These are phyloP conservation scores for Salticus scenicus DNA, from an alignment of 2,888 invertebrate species.

Conservation along the genomic window DNA sequence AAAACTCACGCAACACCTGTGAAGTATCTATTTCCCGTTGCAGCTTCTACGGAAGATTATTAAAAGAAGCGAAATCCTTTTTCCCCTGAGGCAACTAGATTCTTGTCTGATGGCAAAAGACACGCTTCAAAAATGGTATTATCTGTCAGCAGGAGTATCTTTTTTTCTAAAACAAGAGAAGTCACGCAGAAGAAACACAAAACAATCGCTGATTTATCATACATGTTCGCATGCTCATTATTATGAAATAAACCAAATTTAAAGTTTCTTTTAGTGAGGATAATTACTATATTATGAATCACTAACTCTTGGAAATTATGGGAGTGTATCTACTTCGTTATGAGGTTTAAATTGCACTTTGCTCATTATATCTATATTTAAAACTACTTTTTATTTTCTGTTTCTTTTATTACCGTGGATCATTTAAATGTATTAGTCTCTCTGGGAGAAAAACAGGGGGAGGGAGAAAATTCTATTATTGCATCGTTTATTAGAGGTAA, in stretches of 20 bases:
- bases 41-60: background rate
- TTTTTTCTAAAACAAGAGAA: background rate
- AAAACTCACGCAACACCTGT: background rate
- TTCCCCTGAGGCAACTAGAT: background rate
- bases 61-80: conserved; percentile 9
- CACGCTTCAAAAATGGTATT: conserved; percentile 6
- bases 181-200: background rate
- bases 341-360: too few species aligned
- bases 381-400: too few species aligned
- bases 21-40: conserved; percentile 14
- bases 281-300: background rate
- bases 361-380: too few species aligned
- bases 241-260: background rate
- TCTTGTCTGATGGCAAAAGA: conserved; percentile 9
- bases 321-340: too few species aligned
- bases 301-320: background rate
- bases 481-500: too few species aligned
- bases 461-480: too few species aligned
- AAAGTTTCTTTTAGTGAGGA: background rate
- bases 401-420: too few species aligned
- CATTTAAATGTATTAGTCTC: too few species aligned
- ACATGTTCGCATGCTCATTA: background rate
- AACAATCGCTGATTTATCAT: background rate
- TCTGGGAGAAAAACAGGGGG: too few species aligned
- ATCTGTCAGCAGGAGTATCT: conserved; percentile 10